These are phyloP conservation scores for Scaptomyza flava DNA, from an alignment of 2,888 invertebrate species.

Conservation along the genomic window DNA sequence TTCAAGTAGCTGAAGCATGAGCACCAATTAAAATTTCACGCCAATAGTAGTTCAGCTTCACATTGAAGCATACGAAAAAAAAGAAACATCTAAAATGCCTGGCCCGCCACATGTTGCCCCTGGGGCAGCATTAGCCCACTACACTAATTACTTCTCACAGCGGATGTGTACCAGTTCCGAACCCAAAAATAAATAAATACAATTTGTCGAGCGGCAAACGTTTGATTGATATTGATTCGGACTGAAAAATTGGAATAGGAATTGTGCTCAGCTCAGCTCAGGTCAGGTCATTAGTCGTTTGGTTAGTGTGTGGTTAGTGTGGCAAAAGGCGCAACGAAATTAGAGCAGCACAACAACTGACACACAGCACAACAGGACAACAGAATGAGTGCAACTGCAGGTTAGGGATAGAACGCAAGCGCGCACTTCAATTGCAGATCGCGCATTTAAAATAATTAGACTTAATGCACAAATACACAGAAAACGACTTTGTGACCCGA, in stretches of 20 bases:
- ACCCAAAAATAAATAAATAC: slow-evolving; percentile 45
- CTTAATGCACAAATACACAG: slow-evolving; percentile 42
- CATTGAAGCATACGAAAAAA: background rate
- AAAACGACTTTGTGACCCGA: slow-evolving; percentile 14
- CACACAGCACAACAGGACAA: slow-evolving; percentile 14
- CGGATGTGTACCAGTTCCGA: slow-evolving; percentile 45
- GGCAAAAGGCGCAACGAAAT: slow-evolving; percentile 72
- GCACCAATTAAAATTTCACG: slow-evolving; percentile 79
- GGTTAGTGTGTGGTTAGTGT: slow-evolving; percentile 61
- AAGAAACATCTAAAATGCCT: background rate
- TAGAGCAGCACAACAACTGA: slow-evolving; percentile 61
- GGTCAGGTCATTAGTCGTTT: slow-evolving; percentile 71
- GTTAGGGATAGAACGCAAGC: slow-evolving; percentile 54
- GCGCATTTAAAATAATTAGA: slow-evolving; percentile 73
- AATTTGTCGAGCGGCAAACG: slow-evolving; percentile 78
- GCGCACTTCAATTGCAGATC: slow-evolving; percentile 73
- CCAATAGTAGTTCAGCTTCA: slow-evolving; percentile 71
- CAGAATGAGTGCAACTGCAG: background rate
- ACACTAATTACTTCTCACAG: slow-evolving; percentile 73
- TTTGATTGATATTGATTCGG: slow-evolving; percentile 80
- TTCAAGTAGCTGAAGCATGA: slow-evolving; percentile 35
- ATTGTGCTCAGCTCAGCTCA: slow-evolving; percentile 16
- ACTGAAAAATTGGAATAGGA: slow-evolving; percentile 20
- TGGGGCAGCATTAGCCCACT: slow-evolving; percentile 42
- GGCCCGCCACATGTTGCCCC: slow-evolving; percentile 70